Conservation (phyloP, 2,797 vertebrate species). For the Sternotherus odoratus region DNA sequence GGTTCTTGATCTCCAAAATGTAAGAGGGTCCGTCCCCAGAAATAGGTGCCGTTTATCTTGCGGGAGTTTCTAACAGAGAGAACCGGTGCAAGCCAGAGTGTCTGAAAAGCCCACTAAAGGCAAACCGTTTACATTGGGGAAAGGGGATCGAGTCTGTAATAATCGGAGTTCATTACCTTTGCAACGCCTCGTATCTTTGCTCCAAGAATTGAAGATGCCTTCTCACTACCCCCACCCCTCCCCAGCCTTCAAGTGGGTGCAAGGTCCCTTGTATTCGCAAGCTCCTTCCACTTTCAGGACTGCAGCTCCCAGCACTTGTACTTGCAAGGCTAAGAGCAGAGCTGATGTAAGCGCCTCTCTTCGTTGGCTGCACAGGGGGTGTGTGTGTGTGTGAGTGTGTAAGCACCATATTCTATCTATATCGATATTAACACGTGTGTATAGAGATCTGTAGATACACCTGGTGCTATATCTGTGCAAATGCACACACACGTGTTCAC, state of each 20-base stretch:
- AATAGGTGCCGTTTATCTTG: too few species aligned
- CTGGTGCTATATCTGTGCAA: neutral
- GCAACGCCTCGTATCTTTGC: constrained; percentile 2
- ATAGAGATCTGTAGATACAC: neutral
- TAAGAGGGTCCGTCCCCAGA: neutral
- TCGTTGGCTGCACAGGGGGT: neutral
- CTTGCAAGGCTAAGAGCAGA: neutral
- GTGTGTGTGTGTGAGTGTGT: too few species aligned
- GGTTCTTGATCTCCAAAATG: neutral
- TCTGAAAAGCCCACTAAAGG: neutral
- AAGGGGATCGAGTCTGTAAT: neutral
- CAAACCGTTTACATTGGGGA: neutral
- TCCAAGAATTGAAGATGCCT: neutral
- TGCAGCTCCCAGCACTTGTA: neutral
- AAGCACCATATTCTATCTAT: neutral
- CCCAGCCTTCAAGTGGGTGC: neutral
- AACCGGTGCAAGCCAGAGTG: too few species aligned
- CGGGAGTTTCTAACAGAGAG: neutral
- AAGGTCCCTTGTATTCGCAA: neutral
- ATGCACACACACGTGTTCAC: neutral
- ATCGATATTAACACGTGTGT: too few species aligned
- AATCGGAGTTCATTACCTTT: neutral
- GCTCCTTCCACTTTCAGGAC: neutral
- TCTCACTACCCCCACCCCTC: too few species aligned
- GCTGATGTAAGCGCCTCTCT: neutral